Conservation (phyloP, 1,140 invertebrate genomes). For the Lutraria rhynchaena region DNA sequence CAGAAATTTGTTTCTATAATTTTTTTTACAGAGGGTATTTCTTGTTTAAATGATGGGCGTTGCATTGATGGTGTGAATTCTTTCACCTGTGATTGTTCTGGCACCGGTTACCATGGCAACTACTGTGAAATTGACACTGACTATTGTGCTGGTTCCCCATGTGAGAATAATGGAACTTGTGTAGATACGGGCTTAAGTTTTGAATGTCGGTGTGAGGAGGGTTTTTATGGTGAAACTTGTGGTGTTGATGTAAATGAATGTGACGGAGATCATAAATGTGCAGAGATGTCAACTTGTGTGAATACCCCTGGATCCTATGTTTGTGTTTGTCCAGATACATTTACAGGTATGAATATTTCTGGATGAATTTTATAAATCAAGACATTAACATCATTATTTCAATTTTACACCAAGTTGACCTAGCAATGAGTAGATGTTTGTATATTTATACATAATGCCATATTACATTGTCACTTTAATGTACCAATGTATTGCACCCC, state of each 20-base stretch:
- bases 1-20: too few relatives aligned
- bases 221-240: constrained; percentile 79
- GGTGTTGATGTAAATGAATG: constrained; percentile 85
- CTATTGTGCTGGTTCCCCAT: constrained; percentile 92
- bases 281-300: constrained; percentile 22
- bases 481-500: too few relatives aligned
- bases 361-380: too few relatives aligned
- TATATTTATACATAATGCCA: too few relatives aligned
- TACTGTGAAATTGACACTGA: constrained; percentile 91
- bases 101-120: constrained; percentile 89
- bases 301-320: constrained; percentile 33
- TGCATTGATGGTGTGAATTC: constrained; percentile 49
- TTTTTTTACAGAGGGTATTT: constrained; percentile 22
- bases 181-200: constrained; percentile 84
- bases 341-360: neutral
- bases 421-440: too few relatives aligned
- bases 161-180: constrained; percentile 92
- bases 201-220: constrained; percentile 89
- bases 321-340: constrained; percentile 14
- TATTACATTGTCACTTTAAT: too few relatives aligned
- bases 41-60: constrained; percentile 55
- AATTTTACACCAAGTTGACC: too few relatives aligned
- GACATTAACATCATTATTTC: neutral
- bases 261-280: constrained; percentile 59
- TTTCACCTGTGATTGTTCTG: constrained; percentile 54